Conservation (phyloP, 2,888 invertebrate genomes). For the Sarcophaga caerulescens region DNA sequence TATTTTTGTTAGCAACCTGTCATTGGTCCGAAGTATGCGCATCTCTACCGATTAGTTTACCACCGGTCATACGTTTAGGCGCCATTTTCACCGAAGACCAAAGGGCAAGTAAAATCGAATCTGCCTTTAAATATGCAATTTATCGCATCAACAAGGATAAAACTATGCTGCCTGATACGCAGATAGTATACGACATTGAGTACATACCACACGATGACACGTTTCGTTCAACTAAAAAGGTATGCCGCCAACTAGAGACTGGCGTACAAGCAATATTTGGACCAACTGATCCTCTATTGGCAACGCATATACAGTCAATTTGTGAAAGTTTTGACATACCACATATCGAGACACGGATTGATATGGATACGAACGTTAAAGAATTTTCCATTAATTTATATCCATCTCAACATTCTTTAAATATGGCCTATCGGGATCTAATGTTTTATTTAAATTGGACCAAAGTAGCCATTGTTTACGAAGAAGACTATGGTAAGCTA, state of each 20-base stretch:
- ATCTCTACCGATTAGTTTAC: conserved; percentile 75
- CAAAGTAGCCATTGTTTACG: conserved; percentile 95
- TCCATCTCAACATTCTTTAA: conserved; percentile 91
- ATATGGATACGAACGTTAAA: conserved; percentile 82
- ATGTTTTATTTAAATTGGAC: conserved; percentile 96
- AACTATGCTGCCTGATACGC: conserved; percentile 90
- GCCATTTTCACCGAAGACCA: conserved; percentile 96
- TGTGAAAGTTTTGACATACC: conserved; percentile 95
- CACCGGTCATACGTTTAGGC: conserved; percentile 87
- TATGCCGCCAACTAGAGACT: conserved; percentile 85
- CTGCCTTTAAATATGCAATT: conserved; percentile 97
- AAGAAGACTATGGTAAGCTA: conserved; percentile 91
- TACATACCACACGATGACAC: conserved; percentile 94
- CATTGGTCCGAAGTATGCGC: conserved; percentile 3
- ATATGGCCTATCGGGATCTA: conserved; percentile 91
- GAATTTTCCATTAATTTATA: conserved; percentile 94
- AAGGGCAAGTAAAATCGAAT: conserved; percentile 91
- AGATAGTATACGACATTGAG: conserved; percentile 95
- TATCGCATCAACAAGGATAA: conserved; percentile 95
- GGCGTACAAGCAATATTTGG: conserved; percentile 88
- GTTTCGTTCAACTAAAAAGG: conserved; percentile 94
- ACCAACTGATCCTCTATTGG: conserved; percentile 90
- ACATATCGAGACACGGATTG: conserved; percentile 89
- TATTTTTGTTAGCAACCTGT: not conserved
- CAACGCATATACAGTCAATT: conserved; percentile 92